Evolutionary conservation across 2,113 vertebrate species (phyloP), one percentile per base, ranked within the genome.

Genomic region (Gymnorhina tibicen): DNA sequence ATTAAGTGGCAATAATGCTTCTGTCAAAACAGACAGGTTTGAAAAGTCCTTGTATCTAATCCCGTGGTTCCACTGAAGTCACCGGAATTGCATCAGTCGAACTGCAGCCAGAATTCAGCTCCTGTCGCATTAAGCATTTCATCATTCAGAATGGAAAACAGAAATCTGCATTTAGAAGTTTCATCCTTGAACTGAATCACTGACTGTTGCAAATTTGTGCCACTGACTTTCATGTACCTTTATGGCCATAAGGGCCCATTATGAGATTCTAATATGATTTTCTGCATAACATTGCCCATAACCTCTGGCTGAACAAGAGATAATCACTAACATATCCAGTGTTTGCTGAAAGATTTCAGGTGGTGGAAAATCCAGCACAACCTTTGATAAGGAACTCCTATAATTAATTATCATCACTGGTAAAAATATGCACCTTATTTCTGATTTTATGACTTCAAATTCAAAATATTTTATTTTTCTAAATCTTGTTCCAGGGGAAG

Each of bases 251-350:
- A 85, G 67, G 58, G 16, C 9, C 62, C 39, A 69, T 83, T 93
- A 83, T 50, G 55, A 87, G 55, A 76, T 95, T 87, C 75, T 88
- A 94, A 93, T 77, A 59, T 79, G 89, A 96, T 95, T 95, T 97
- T 93, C 93, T 95, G 39, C 66, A 42, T 95, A 91, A 79, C 70
- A 50, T 26, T 68, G 41, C 16, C 60, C 1, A 1, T 85, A 87
- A 94, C 35, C 70, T 79, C 53, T 91, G 46, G 3, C 35, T 80
- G 67, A 91, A 76, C 24, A 87, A 89, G 42, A 90, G 23, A 76
- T 80, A 91, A 91, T 89, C 81, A 73, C 46, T 90, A 96, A 93
- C 46, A 80, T 82, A 73, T 23, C 58, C 74, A 73, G 53, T 35
- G 46, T 90, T 50, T 76, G 27, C n/a, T 93, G 74, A 77, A 91